Evolutionary conservation across 2,113 vertebrate genomes (phyloP), one percentile per base, ranked within the genome.

Genomic region (Rhinogobius similis): DNA sequence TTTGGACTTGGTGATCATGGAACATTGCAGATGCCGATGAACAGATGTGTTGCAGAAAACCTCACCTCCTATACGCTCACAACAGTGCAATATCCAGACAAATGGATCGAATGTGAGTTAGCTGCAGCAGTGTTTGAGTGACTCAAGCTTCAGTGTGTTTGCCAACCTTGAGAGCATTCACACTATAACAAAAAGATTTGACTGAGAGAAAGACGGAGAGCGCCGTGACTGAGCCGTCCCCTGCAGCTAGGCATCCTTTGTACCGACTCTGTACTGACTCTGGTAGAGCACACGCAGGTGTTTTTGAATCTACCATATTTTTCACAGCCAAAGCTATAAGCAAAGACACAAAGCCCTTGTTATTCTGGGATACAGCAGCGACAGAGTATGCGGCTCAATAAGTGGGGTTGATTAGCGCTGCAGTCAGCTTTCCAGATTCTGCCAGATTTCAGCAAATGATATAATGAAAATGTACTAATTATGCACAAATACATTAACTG

Each of bases 131-230:
- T 82, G 78, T 81, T 82, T 76, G 77, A 81, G 73, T 86, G 86
- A 90, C 65, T 89, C 85, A 81, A 72, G 46, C 73, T 71, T 63
- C 67, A 50, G 65, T 83, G 86, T 87, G 73, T 77, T 83, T 83
- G 82, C 80, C 79, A 81, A 76, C 63, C 58, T 53, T 71, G 72
- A 82, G 64, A 72, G 83, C 77, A 82, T 86, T 82, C 82, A 81
- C 75, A 66, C 53, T 38, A 50, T 26, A 68, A 86, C 77, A 77
- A 84, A 84, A 84, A 83, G 62, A 79, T 87, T 75, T 81, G 66
- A 82, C 65, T 68, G 75, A 50, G 64, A 39, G 20, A 71, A 72
- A 58, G 44, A 76, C 44, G 59, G 32, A 58, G 36, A 65, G 62
- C 74, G 70, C 23, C 64, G 10, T 73, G 83, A 84, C 29, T 55